Base-by-base conservation (phyloP, 2,113 vertebrate species). In the Apodemus speciosus region DNA sequence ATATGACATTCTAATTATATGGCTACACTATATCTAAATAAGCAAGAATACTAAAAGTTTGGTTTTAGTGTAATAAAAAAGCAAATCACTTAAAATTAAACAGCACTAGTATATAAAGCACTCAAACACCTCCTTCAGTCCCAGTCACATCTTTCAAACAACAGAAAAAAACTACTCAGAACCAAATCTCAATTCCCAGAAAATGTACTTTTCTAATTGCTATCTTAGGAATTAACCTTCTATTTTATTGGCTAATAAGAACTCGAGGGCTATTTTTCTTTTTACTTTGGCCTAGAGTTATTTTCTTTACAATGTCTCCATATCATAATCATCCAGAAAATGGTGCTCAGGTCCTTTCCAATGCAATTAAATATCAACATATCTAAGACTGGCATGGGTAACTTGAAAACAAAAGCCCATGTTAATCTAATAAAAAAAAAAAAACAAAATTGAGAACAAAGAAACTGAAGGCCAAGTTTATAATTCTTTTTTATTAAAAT, bases 131-230 rank as follows among this genome's bases (percentile, higher is more conserved):
- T 72, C 27, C 43, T 88, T 81, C 40, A 40, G 25, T n/a, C 40
- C 38, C 40, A 49, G n/a, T 56, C 15, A 73, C 51, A 84, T 69
- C 21, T 46, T 75, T 40, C 77, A 93, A 92, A 62, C 6, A 88
- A 68, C 8, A 91, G n/a, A 80, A 92, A 77, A 85, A 92, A 76
- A 89, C 80, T 18, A 92, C 23, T 49, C 9, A 84, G 56, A n/a
- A 88, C 75, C 62, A 71, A 27, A 75, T 83, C 72, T n/a, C 27
- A 95, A 90, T 49, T 94, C 46, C 90, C 6, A 91, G 58, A 81
- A 89, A 87, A 69, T 76, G 49, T 89, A 94, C 40, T 46, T 95
- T 66, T 80, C 38, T 90, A 94, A 85, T 85, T 92, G 38, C 66
- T 68, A 86, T 20, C 21, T 92, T 92, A 85, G 30, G 13, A 85